These are phyloP conservation scores for Akabosia matsudoensis DNA, from an alignment of 1,140 invertebrate genomes.

Conservation along the genomic window DNA sequence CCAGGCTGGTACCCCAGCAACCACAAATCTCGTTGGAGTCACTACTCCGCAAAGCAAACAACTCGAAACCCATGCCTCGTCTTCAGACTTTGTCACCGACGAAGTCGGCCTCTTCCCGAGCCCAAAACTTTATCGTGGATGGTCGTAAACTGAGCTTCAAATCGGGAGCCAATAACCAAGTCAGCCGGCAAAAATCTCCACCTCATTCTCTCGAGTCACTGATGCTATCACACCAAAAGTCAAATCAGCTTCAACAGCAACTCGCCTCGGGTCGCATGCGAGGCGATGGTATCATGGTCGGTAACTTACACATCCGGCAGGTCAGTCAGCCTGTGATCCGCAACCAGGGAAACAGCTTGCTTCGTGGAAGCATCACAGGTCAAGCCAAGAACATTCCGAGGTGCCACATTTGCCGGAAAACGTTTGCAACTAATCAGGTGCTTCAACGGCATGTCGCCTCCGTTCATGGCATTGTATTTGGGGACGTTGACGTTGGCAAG, in stretches of 20 bases:
- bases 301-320: not conserved
- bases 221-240: not conserved
- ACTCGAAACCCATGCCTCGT: not conserved
- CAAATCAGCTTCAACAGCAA: not conserved
- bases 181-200: not conserved
- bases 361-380: not conserved
- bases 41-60: not conserved
- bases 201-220: not conserved
- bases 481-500: not conserved
- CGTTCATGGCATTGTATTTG: not conserved
- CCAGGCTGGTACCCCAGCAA: not conserved
- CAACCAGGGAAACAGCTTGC: slow-evolving; percentile 11
- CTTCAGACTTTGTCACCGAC: not conserved
- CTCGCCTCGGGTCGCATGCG: not conserved
- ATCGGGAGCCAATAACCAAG: not conserved
- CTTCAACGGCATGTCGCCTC: slow-evolving; percentile 4
- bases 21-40: not conserved
- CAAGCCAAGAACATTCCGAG: slow-evolving; percentile 31
- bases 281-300: not conserved
- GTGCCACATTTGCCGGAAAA: slow-evolving; percentile 28
- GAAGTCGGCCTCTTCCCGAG: not conserved
- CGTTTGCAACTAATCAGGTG: slow-evolving; percentile 24
- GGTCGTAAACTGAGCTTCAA: not conserved
- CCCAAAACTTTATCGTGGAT: not conserved
- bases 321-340: not conserved